These are phyloP conservation scores for Coremacera marginata DNA, from an alignment of 2,888 invertebrate genomes.

Conservation along the genomic window DNA sequence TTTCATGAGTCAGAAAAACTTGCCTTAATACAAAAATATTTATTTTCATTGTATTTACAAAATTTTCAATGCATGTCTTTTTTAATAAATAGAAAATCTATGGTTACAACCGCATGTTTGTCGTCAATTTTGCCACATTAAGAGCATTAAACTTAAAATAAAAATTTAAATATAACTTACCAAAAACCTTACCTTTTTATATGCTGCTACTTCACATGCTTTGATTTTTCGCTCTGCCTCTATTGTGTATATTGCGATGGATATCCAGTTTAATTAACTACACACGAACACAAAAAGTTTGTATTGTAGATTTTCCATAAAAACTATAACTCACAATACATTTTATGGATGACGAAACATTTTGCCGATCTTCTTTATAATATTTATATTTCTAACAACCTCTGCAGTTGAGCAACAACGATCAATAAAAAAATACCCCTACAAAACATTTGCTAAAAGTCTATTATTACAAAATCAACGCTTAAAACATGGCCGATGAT, in stretches of 20 bases:
- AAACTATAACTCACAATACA: background rate
- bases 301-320: background rate
- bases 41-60: too few species aligned
- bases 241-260: slow-evolving; percentile 16
- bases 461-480: slow-evolving; percentile 31
- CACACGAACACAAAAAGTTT: slow-evolving; percentile 10
- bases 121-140: too few species aligned
- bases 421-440: too few species aligned
- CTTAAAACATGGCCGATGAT: slow-evolving; percentile 60
- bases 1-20: too few species aligned
- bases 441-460: slow-evolving; percentile 14
- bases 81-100: too few species aligned
- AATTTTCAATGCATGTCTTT: too few species aligned
- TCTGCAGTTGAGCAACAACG: slow-evolving; percentile 20
- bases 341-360: background rate
- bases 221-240: background rate
- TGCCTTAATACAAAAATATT: too few species aligned
- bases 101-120: too few species aligned
- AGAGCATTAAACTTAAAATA: too few species aligned
- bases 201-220: slow-evolving; percentile 4
- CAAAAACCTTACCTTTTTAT: background rate
- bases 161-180: background rate
- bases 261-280: slow-evolving; percentile 7
- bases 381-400: slow-evolving; percentile 9
- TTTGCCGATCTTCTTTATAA: background rate